A percentile compares a stretch with the other conserved stretches of the same genome.
Conservation (phyloP, 2,113 vertebrate species). For the Istiophorus platypterus region DNA sequence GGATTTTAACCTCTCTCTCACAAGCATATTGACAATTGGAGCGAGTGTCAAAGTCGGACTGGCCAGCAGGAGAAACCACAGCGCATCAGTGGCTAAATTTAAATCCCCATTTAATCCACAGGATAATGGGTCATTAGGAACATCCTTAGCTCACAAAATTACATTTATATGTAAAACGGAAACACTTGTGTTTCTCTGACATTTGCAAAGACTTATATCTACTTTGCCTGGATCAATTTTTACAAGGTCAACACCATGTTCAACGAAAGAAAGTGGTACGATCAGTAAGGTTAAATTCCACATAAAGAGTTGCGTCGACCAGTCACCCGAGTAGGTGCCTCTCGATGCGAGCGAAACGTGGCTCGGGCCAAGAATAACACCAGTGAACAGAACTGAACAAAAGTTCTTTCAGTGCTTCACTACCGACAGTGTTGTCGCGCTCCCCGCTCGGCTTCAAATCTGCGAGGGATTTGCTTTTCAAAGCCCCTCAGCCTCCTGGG, state of each 20-base stretch:
- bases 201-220: not conserved
- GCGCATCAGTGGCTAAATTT: too few species aligned
- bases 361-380: constrained; percentile 24
- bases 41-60: too few species aligned
- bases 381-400: constrained; percentile 23
- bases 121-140: too few species aligned
- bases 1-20: too few species aligned
- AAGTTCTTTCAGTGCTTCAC: constrained; percentile 37
- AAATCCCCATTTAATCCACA: too few species aligned
- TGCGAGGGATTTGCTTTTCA: constrained; percentile 58
- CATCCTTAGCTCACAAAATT: not conserved
- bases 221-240: not conserved
- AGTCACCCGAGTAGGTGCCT: not conserved
- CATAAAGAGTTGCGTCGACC: constrained; percentile 8
- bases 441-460: constrained; percentile 44
- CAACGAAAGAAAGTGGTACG: not conserved
- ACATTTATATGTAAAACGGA: not conserved
- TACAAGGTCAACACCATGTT: not conserved
- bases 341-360: constrained; percentile 19
- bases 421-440: constrained; percentile 12
- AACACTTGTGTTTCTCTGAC: not conserved
- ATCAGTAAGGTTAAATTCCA: not conserved
- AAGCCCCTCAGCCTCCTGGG: constrained; percentile 34
- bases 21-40: too few species aligned
- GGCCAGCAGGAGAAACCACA: too few species aligned